A percentile compares a stretch with the other conserved stretches of the same genome.
These are phyloP conservation scores for Drosophila yooni DNA, from an alignment of 2,888 invertebrate species.

Conservation along the genomic window DNA sequence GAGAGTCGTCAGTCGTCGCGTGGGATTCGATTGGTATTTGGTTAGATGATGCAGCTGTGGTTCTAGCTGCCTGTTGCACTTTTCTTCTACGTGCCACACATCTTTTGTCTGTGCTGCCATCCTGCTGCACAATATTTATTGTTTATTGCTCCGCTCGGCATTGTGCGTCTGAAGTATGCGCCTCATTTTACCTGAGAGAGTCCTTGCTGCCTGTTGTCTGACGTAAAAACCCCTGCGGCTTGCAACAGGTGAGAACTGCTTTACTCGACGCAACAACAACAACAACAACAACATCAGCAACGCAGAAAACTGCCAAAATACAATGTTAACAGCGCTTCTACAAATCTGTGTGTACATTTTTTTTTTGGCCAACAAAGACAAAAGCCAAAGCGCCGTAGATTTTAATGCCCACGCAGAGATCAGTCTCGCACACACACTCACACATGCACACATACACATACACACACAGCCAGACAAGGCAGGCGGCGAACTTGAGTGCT, in stretches of 20 bases:
- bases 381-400: slow-evolving; percentile 69
- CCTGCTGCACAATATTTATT: slow-evolving; percentile 43
- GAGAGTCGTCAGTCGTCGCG: slow-evolving; percentile 53
- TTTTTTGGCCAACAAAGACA: slow-evolving; percentile 68
- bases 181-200: slow-evolving; percentile 58
- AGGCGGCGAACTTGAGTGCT: slow-evolving; percentile 70
- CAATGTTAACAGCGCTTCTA: slow-evolving; percentile 67
- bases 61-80: slow-evolving; percentile 38
- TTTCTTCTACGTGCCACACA: slow-evolving; percentile 42
- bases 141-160: slow-evolving; percentile 49
- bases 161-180: slow-evolving; percentile 56
- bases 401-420: slow-evolving; percentile 73
- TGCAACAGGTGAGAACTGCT: slow-evolving; percentile 68
- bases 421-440: slow-evolving; percentile 31
- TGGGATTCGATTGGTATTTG: slow-evolving; percentile 52
- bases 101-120: slow-evolving; percentile 43
- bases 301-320: slow-evolving; percentile 55
- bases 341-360: slow-evolving; percentile 47
- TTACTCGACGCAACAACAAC: slow-evolving; percentile 15
- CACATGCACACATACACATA: slow-evolving; percentile 4
- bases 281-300: neutral
- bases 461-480: slow-evolving; percentile 18
- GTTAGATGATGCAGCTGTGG: slow-evolving; percentile 39
- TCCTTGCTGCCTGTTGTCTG: slow-evolving; percentile 49
- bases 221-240: slow-evolving; percentile 70